Percentiles rank a stretch among this genome's conserved stretches.
Conservation (phyloP, 2,797 vertebrate genomes). For the Alfaro cultratus region DNA sequence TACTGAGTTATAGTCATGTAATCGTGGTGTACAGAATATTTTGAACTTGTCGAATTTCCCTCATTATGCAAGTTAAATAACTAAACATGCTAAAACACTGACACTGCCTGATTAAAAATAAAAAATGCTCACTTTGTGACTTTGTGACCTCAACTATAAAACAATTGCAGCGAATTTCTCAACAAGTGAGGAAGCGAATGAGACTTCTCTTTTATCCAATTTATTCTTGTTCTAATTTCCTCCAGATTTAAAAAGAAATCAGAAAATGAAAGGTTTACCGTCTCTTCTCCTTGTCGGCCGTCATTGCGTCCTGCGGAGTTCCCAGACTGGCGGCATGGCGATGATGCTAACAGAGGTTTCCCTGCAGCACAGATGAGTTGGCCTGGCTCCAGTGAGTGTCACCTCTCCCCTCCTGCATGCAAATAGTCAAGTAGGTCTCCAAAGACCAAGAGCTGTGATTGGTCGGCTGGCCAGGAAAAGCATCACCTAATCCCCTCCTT, state of each 20-base stretch:
- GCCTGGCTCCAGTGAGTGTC: slow-evolving; percentile 32
- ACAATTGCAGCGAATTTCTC: slow-evolving; percentile 21
- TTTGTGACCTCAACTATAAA: slow-evolving; percentile 11
- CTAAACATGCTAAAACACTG: background rate
- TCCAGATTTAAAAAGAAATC: background rate
- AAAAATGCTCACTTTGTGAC: background rate
- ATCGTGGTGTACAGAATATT: background rate
- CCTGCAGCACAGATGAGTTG: slow-evolving; percentile 37
- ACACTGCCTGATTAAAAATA: background rate
- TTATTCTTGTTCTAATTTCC: background rate
- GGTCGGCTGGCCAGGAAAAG: slow-evolving; percentile 49
- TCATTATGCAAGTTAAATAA: background rate
- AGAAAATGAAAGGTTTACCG: slow-evolving; percentile 74
- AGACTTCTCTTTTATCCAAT: slow-evolving; percentile 6
- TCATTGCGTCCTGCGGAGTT: slow-evolving; percentile 74
- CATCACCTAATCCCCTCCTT: slow-evolving; percentile 26
- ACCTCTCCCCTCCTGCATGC: slow-evolving; percentile 32
- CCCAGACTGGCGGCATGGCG: slow-evolving; percentile 28
- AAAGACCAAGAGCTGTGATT: slow-evolving; percentile 33
- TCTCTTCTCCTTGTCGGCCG: slow-evolving; percentile 89
- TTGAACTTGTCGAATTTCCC: background rate
- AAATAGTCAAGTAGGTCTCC: slow-evolving; percentile 49
- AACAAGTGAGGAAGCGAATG: slow-evolving; percentile 3
- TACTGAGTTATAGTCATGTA: background rate
- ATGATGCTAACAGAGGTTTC: slow-evolving; percentile 14